Percentiles rank a stretch among this genome's conserved stretches.
These are phyloP conservation scores for Lichenostomus cassidix DNA, from an alignment of 2,113 vertebrate genomes.

Conservation along the genomic window DNA sequence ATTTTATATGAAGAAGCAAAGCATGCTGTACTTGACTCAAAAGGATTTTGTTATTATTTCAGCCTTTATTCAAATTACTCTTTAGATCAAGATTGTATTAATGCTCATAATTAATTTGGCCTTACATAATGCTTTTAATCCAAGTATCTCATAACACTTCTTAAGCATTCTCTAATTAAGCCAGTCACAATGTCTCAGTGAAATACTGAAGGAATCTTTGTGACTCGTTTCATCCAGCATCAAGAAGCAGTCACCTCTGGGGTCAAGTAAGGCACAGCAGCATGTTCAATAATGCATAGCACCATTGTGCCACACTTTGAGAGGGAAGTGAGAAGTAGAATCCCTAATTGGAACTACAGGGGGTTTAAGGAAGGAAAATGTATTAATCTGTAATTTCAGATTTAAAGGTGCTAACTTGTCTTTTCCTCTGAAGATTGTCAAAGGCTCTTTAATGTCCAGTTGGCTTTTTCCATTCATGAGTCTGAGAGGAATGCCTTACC, in stretches of 20 bases:
- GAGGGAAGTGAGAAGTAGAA: not conserved
- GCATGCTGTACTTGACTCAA: not conserved
- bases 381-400: constrained; percentile 26
- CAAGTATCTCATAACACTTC: constrained; percentile 2
- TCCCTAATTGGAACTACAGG: not conserved
- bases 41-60: not conserved
- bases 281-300: not conserved
- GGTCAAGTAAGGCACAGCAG: constrained; percentile 5
- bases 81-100: constrained; percentile 25
- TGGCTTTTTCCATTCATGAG: not conserved
- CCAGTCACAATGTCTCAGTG: not conserved
- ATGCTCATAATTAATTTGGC: constrained; percentile 36
- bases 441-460: not conserved
- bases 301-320: not conserved
- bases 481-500: not conserved
- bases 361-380: not conserved
- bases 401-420: not conserved
- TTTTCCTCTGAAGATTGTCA: not conserved
- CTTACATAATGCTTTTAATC: constrained; percentile 7
- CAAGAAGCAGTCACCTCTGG: not conserved
- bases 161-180: constrained; percentile 32
- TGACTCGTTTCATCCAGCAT: not conserved
- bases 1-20: not conserved
- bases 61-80: constrained; percentile 11
- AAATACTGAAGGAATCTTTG: not conserved